Base-by-base conservation (phyloP, 2,797 vertebrate species). In the Prunella strophiata region DNA sequence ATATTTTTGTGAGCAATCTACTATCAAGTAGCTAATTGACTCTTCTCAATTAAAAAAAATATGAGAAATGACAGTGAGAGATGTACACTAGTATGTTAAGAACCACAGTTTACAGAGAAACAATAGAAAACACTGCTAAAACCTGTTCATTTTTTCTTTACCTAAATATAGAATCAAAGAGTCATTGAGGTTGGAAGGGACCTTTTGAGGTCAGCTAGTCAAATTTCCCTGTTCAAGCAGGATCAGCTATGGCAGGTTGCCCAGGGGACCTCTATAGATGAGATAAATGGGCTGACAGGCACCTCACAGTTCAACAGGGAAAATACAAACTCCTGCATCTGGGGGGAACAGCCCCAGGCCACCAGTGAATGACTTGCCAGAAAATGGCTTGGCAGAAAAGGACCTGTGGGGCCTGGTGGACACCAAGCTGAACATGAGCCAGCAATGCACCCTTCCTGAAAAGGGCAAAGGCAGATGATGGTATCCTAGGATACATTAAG, bases 291-390 rank as follows among this genome's bases (percentile, higher is more conserved):
- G 34, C n/a, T 74, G 43, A 51, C n/a, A 61, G 36, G n/a, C 11
- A 27, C 29, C 25, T 67, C 34, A 25, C 19, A 38, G 30, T 34
- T 70, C 45, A 42, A 11, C 19, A 63, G 10, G 15, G 23, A 11
- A 59, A 54, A 18, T 34, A 3, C 17, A 65, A 2, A 59, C 20
- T 80, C 45, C 74, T 70, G 10, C 15, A 34, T 36, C 21, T 59
- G 32, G 13, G 23, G 70, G 23, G 21, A 75, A 26, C 16, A 17
- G 6, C 2, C 4, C 7, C 55, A 42, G 23, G 22, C 22, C 21
- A 36, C 20, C 38, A 59, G 29, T 0, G 0, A 43, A 55, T 26
- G 19, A 32, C 14, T 42, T 42, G 27, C 10, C 1, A 11, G 50
- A 58, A 84, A 52, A 42, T 4, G 10, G 20, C 17, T 79, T 63